These are phyloP conservation scores for Catharus bicknelli DNA, from an alignment of 2,113 vertebrate species.

Conservation along the genomic window DNA sequence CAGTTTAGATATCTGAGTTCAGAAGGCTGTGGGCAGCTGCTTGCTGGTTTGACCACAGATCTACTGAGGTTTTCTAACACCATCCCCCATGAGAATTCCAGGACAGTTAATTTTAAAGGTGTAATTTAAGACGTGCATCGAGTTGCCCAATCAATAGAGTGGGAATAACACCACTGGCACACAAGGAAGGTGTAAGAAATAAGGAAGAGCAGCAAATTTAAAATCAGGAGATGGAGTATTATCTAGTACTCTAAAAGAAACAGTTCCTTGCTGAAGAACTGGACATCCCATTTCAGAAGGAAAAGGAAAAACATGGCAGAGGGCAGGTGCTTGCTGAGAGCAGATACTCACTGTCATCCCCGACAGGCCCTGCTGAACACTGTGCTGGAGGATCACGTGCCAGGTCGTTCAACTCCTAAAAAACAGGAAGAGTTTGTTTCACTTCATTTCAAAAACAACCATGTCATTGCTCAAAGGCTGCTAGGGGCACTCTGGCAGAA, in stretches of 20 bases:
- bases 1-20: neutral
- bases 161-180: neutral
- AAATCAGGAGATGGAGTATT: neutral
- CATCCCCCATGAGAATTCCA: neutral
- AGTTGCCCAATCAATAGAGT: no score
- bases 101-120: neutral
- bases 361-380: conserved; percentile 97
- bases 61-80: neutral
- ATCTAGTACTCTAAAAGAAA: neutral
- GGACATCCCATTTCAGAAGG: neutral
- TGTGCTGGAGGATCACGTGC: conserved; percentile 97
- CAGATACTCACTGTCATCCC: conserved; percentile 84
- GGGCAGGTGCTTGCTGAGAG: neutral
- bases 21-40: neutral
- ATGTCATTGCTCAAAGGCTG: neutral
- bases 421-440: conserved; percentile 25
- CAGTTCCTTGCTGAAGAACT: neutral
- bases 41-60: neutral
- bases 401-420: conserved; percentile 95
- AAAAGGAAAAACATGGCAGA: neutral
- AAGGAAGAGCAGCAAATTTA: neutral
- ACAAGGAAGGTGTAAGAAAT: neutral
- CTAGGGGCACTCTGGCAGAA: neutral
- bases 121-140: neutral
- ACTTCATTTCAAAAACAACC: neutral